Base-by-base conservation (phyloP, 1,140 invertebrate species). In the Atopsyche davidsoni region DNA sequence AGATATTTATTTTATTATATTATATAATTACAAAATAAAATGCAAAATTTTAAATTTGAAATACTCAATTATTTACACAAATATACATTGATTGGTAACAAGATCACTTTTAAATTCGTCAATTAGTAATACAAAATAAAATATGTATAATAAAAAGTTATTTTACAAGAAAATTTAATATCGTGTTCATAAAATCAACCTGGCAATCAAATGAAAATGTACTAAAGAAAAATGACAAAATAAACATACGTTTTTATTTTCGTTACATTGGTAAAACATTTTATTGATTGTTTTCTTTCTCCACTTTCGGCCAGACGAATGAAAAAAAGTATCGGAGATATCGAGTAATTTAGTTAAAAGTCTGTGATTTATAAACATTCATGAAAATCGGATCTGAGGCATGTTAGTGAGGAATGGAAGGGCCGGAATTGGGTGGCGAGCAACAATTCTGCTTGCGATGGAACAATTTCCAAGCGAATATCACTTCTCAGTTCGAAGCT, bases 381-480 rank as follows among this genome's bases (percentile, higher is more conserved):
- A 73, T 73, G 70, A 73, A 69, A 68, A 70, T 67, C 68, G 68
- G 68, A 68, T 70, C 67, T 67, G 64, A 73, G 69, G 71, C 70
- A 73, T 73, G 70, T 72, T 64, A 71, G 70, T 72, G 69, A 72
- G 70, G 71, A 72, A 73, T 73, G 70, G 70, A 73, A 72, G 70
- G 71, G 67, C 71, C 73, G 74, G 72, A 72, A 71, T 65, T 75
- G 69, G 76, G 71, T 68, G 78, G 76, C 67, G 78, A 82, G 65
- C 83, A 92, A 79, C 87, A 90, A 75, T 92, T 90, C 76, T 92
- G 88, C 79, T 79, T 92, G 70, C 82, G 87, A 78, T 92, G 89
- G 89, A 91, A 91, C 79, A 90, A 91, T 76, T 90, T 90, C 80
- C 86, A 89, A 74, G 84, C 85, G 56, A 92, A 89, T 72, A 87